Base-by-base conservation (phyloP, 2,113 vertebrate species). In the Xenopus borealis region DNA sequence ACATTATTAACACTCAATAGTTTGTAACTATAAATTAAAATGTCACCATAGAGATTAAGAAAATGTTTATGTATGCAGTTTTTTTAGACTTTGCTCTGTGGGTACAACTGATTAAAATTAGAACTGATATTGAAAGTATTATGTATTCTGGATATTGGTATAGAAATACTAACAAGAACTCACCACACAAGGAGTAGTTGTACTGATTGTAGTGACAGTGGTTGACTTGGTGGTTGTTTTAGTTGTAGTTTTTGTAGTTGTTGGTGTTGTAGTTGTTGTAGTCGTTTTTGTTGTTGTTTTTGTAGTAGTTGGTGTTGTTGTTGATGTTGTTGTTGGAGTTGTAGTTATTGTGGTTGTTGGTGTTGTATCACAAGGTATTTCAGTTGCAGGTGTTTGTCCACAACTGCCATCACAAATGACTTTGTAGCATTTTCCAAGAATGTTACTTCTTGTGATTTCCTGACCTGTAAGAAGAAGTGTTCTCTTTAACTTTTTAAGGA, bases 331-430 rank as follows among this genome's bases (percentile, higher is more conserved):
- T 1, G 46, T 14, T 6, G 30, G 3, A 4, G 30, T 14, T 50
- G 47, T 6, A 12, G 46, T n/a, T 4, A 52, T 2, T 0, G 66
- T 1, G 0, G 11, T 46, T 0, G n/a, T 64, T n/a, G 53, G 2
- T 55, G 53, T 50, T 65, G 1, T 47, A 2, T 55, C 53, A 55
- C 53, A 55, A n/a, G 16, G 12, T n/a, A 9, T 55, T n/a, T 55
- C 53, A 50, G 3, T 3, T 55, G 16, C 17, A n/a, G 13, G 17
- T 55, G 53, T 55, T 8, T 12, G 13, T n/a, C 14, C 53, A 55
- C 53, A 55, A n/a, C 13, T n/a, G 53, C 16, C 14, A 55, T 55
- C 53, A 16, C 53, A 50, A 1, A n/a, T 55, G 14, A 55, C 53
- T 55, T 12, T 55, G 53, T 55, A 55, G 53, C 53, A 55, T 55